phyloP scores from a whole-genome alignment of 2,113 vertebrate species.

The Xenus cinereus region DNA sequence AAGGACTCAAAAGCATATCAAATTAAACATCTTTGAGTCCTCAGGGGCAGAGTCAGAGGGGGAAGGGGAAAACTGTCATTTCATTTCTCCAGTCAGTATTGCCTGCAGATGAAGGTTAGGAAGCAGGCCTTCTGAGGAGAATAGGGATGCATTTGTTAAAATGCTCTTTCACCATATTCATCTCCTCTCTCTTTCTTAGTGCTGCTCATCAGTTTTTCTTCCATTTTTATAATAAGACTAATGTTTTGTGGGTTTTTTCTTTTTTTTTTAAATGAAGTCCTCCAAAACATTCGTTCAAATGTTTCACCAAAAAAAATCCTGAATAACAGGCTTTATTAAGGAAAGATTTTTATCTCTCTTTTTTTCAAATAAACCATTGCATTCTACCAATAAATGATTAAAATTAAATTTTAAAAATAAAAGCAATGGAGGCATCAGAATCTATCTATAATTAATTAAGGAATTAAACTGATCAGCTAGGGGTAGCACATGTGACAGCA shows the following conservation, averaged over 20 bases:
- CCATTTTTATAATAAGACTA: not conserved
- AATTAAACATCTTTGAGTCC: slow-evolving; percentile 21
- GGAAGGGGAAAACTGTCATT: slow-evolving; percentile 6
- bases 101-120: slow-evolving; percentile 10
- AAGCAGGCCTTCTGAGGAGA: not conserved
- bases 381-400: not conserved
- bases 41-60: slow-evolving; percentile 4
- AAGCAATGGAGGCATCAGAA: not conserved
- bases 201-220: not conserved
- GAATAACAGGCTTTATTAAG: not conserved
- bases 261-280: not conserved
- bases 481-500: not conserved
- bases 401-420: not conserved
- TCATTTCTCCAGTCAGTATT: slow-evolving; percentile 23
- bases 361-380: not conserved
- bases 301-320: not conserved
- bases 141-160: not conserved
- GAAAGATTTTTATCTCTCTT: not conserved
- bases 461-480: not conserved
- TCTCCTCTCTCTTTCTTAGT: not conserved
- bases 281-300: not conserved
- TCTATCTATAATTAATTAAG: not conserved
- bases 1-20: slow-evolving; percentile 3
- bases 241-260: not conserved
- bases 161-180: not conserved